Base-by-base conservation (phyloP, 1,140 invertebrate species). In the Bombus huntii region DNA sequence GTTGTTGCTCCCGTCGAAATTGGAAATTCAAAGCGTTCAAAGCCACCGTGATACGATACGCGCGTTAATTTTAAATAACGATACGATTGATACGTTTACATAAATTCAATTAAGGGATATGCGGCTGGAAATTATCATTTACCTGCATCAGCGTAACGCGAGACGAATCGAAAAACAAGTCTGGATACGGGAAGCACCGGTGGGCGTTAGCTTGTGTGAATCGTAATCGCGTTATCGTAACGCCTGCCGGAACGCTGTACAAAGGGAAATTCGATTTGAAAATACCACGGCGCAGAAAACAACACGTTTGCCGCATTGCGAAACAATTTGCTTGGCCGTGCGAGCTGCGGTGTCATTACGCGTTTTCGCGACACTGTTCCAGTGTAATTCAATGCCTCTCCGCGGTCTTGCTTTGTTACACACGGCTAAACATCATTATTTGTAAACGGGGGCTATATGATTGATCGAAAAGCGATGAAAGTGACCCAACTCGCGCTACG, bases 361-460 rank as follows among this genome's bases (percentile, higher is more conserved):
- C 81, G 76, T 76, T 81, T 62, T 77, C 75, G 82, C 87, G 77
- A 44, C 59, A 70, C 84, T 74, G 71, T 68, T 31, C 87, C 65
- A 18, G 59, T 47, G 85, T 89, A 89, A 89, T 89, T 81, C 85
- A 73, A 89, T 83, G 84, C 84, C 84, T 71, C 78, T 72, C 28
- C 81, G 80, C 57, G 71, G 76, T 83, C 74, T 76, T 82, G 66
- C 87, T 83, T 89, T 89, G 88, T 89, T 89, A 66, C 47, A 77
- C 73, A 28, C 25, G 12, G 80, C 78, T 76, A 88, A 86, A 87
- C 81, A 83, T 89, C 85, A 89, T 90, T 90, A 90, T 87, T 89
- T 81, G 88, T 77, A 87, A 90, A 90, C 86, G 77, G 83, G 71
- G 44, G 79, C 71, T n/a, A n/a, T 73, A 73, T 74, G 80, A 81